These are phyloP conservation scores for Dendrolimus punctatus DNA, from an alignment of 1,140 invertebrate genomes.

Conservation along the genomic window DNA sequence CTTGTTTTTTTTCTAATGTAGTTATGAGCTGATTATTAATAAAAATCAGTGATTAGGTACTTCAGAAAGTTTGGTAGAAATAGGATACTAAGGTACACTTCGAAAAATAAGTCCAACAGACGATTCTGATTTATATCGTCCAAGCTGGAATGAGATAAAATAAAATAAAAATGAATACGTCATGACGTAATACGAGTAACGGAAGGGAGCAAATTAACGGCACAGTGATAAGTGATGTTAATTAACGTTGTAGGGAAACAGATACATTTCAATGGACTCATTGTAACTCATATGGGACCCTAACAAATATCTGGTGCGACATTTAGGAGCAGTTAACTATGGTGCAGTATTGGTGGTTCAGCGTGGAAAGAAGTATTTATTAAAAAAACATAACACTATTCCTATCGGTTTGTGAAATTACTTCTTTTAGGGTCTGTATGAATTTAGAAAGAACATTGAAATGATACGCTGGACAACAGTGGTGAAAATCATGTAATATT, in stretches of 20 bases:
- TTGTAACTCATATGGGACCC: constrained; percentile 26
- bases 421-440: too few species aligned
- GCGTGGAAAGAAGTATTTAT: constrained; percentile 37
- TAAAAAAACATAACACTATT: too few species aligned
- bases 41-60: too few species aligned
- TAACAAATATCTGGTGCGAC: constrained; percentile 51
- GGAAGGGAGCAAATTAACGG: constrained; percentile 30
- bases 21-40: too few species aligned
- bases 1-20: too few species aligned
- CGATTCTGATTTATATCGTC: neutral
- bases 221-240: constrained; percentile 42
- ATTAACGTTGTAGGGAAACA: constrained; percentile 45
- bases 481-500: too few species aligned
- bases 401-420: too few species aligned
- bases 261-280: constrained; percentile 33
- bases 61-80: too few species aligned
- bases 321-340: constrained; percentile 48
- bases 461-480: too few species aligned
- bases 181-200: constrained; percentile 10
- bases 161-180: constrained; percentile 4
- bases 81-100: too few species aligned
- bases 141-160: constrained; percentile 1
- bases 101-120: too few species aligned
- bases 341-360: constrained; percentile 38
- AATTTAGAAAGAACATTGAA: too few species aligned